Evolutionary conservation across 1,140 invertebrate species (phyloP), one percentile per base, ranked within the genome.

Genomic region (Octopus bimaculoides): DNA sequence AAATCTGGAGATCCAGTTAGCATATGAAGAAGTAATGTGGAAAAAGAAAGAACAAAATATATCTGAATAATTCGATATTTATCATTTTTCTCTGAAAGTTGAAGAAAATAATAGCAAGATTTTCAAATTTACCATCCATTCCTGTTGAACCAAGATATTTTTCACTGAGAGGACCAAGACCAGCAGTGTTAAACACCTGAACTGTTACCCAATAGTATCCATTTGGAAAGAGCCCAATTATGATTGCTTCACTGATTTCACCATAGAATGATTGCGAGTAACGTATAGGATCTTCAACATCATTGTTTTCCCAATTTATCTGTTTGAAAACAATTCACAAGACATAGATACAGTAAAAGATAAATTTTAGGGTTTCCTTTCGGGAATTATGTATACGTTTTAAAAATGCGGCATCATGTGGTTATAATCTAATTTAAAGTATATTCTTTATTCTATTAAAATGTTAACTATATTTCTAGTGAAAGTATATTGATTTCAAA

Each of bases 171-270:
- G 96, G 96, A 17, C 97, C 97, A 89, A 97, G 95, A 73, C 97
- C 97, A 12, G 97, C 97, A 1, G 94, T 93, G 91, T 98, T 99
- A 86, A 97, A 98, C 3, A 96, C 96, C 95, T 98, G 98, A 4
- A 97, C 96, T 84, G 93, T 96, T 0, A 99, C 95, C 89, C 93
- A 95, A 90, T 99, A 99, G 88, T 97, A 95, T 0, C 95, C 97
- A 88, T 98, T 94, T 0, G 97, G 96, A 81, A 96, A 93, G n/a
- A 99, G 90, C 86, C 97, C 97, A 54, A 98, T 96, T 84, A 99
- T 96, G 0, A 97, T 90, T 0, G 96, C 95, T 7, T 78, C 41
- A 8, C 80, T 82, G 7, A 81, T 77, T 41, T 86, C 78, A 5
- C 88, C 87, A 41, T 81, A 52, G 52, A 75, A 75, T 20, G 17